These are phyloP conservation scores for Apodemia mormo DNA, from an alignment of 2,888 invertebrate species.

Conservation along the genomic window DNA sequence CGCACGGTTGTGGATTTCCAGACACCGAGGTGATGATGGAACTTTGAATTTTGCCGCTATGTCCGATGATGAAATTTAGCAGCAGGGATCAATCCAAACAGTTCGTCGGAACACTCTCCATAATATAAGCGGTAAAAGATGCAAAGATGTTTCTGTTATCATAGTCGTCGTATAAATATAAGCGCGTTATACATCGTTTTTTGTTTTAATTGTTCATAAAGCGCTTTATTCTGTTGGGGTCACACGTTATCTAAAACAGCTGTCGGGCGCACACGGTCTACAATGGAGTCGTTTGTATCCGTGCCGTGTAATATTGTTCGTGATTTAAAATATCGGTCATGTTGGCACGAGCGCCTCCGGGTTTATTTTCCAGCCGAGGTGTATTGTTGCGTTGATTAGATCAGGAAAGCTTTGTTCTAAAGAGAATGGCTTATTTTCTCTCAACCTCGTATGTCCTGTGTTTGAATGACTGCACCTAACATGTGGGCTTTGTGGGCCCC, in stretches of 20 bases:
- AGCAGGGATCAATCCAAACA: too few species aligned
- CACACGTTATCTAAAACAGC: conserved; percentile 78
- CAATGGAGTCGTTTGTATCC: conserved; percentile 74
- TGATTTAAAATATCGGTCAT: conserved; percentile 75
- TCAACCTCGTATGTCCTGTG: conserved; percentile 57
- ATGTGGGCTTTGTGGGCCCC: conserved; percentile 40
- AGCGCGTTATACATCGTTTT: conserved; percentile 48
- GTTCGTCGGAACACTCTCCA: too few species aligned
- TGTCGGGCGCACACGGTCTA: conserved; percentile 69
- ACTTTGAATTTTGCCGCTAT: too few species aligned
- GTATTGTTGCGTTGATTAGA: conserved; percentile 79
- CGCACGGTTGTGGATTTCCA: too few species aligned
- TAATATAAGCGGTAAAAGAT: too few species aligned
- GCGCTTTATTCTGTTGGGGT: conserved; percentile 70
- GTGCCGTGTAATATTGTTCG: conserved; percentile 72
- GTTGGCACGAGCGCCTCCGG: conserved; percentile 53
- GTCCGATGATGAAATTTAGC: too few species aligned
- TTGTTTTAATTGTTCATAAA: conserved; percentile 57
- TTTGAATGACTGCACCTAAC: conserved; percentile 51
- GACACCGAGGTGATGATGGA: too few species aligned
- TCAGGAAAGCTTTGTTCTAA: conserved; percentile 71
- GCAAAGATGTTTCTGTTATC: too few species aligned
- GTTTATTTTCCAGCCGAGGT: conserved; percentile 65
- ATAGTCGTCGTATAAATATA: conserved; percentile 31
- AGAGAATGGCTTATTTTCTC: conserved; percentile 60